Evolutionary conservation across 2,113 vertebrate genomes (phyloP).

Genomic region (Scomber colias): DNA sequence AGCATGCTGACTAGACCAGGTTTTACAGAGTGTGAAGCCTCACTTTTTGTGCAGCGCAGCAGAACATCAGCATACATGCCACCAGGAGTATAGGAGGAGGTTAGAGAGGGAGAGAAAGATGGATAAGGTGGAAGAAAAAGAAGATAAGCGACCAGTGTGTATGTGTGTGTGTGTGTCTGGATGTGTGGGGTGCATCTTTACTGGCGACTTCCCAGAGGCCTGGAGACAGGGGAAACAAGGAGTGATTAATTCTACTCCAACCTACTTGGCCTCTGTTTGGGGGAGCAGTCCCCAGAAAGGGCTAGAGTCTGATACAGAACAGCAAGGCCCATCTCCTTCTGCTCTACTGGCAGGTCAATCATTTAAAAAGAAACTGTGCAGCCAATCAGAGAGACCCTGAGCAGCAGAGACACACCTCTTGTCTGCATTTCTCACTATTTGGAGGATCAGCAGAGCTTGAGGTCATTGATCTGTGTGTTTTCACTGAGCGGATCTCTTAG

Average conservation of each 20-base stretch:
- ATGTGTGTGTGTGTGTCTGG: slow-evolving; percentile 29
- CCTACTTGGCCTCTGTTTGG: slow-evolving; percentile 69
- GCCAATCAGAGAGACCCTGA: slow-evolving; percentile 58
- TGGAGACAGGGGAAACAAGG: slow-evolving; percentile 76
- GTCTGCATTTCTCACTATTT: slow-evolving; percentile 49
- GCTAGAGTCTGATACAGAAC: slow-evolving; percentile 56
- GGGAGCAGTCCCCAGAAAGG: slow-evolving; percentile 56
- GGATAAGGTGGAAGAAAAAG: slow-evolving; percentile 60
- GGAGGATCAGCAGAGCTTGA: slow-evolving; percentile 58
- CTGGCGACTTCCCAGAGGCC: slow-evolving; percentile 61
- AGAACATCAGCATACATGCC: slow-evolving; percentile 58
- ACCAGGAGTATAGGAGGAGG: slow-evolving; percentile 45
- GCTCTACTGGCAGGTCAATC: slow-evolving; percentile 65
- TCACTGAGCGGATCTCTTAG: slow-evolving; percentile 69
- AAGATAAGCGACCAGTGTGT: slow-evolving; percentile 59
- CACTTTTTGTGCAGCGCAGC: slow-evolving; percentile 51
- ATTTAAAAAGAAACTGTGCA: slow-evolving; percentile 54
- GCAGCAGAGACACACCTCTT: slow-evolving; percentile 31
- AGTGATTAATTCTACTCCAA: slow-evolving; percentile 83
- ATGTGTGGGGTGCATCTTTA: slow-evolving; percentile 65
- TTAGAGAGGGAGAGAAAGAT: slow-evolving; percentile 53
- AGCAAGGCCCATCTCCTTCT: slow-evolving; percentile 37
- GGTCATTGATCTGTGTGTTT: slow-evolving; percentile 80
- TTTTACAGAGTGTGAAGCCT: slow-evolving; percentile 51
- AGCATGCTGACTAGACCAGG: slow-evolving; percentile 37